Evolutionary conservation across 1,140 invertebrate species (phyloP).

Genomic region (Gonioctena quinquepunctata): DNA sequence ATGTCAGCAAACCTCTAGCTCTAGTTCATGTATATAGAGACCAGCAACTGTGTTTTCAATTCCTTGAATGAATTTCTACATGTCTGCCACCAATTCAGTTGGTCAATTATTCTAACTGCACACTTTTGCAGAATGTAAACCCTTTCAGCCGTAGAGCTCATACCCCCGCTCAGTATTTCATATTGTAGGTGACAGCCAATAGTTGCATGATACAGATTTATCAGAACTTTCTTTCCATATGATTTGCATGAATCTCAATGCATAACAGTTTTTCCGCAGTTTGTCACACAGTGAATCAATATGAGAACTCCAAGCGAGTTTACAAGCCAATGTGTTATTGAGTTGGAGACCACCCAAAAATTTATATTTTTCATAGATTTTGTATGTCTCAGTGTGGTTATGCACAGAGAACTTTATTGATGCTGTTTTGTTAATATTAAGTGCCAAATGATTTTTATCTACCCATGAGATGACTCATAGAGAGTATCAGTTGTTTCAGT

Average conservation of each 20-base stretch:
- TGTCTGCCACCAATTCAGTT: no score
- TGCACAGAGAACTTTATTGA: background rate
- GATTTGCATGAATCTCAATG: background rate
- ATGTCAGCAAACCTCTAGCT: no score
- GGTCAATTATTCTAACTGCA: no score
- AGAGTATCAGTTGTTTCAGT: background rate
- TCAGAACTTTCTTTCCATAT: no score
- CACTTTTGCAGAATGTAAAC: no score
- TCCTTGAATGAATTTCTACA: no score
- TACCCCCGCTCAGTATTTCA: background rate
- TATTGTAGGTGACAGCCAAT: no score
- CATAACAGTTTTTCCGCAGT: no score
- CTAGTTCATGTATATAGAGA: no score
- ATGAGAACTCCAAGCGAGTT: background rate
- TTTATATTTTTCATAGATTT: background rate
- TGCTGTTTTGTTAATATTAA: background rate
- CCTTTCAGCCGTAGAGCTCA: background rate
- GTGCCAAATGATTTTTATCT: background rate
- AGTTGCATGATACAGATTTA: no score
- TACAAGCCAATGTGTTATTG: background rate
- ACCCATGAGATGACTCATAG: background rate
- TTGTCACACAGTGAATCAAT: no score
- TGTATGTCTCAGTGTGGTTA: background rate
- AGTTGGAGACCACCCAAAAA: background rate
- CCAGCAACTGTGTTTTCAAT: no score